A percentile compares a stretch with the other conserved stretches of the same genome.
Conservation (phyloP, 1,140 invertebrate species). For the Leucophenga varia region DNA sequence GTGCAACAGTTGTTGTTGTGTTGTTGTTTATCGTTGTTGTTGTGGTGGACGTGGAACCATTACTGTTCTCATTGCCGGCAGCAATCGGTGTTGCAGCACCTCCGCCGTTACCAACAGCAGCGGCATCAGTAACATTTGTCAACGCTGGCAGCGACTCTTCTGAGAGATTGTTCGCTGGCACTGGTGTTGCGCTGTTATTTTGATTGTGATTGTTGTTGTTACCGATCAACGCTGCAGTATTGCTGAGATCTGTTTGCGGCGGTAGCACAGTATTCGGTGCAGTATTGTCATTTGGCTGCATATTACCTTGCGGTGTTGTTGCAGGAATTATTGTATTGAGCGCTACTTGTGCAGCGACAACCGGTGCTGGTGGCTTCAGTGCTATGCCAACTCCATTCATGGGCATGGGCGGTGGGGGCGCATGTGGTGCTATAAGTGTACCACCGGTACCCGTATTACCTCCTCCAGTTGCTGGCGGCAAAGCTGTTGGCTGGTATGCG, state of each 20-base stretch:
- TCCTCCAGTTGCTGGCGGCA: slow-evolving; percentile 18
- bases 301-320: no score
- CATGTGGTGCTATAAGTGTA: slow-evolving; percentile 28
- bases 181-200: slow-evolving; percentile 11
- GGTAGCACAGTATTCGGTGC: no score
- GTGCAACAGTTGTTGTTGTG: slow-evolving; percentile 7
- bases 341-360: not conserved
- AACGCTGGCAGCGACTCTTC: slow-evolving; percentile 8
- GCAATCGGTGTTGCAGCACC: slow-evolving; percentile 6
- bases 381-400: slow-evolving; percentile 5
- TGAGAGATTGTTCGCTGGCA: not conserved
- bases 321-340: slow-evolving; percentile 1
- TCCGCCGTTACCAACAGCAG: no score
- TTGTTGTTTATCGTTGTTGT: slow-evolving; percentile 13
- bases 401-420: slow-evolving; percentile 28
- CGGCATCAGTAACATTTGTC: no score
- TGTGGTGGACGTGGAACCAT: slow-evolving; percentile 8
- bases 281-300: not conserved
- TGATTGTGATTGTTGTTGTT: no score
- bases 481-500: slow-evolving; percentile 29
- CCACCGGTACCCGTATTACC: slow-evolving; percentile 20
- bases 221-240: slow-evolving; percentile 19
- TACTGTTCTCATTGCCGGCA: not conserved
- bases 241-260: slow-evolving; percentile 43
- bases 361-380: slow-evolving; percentile 19